Evolutionary conservation across 2,113 vertebrate species (phyloP).

Genomic region (Thamnophis sirtalis): DNA sequence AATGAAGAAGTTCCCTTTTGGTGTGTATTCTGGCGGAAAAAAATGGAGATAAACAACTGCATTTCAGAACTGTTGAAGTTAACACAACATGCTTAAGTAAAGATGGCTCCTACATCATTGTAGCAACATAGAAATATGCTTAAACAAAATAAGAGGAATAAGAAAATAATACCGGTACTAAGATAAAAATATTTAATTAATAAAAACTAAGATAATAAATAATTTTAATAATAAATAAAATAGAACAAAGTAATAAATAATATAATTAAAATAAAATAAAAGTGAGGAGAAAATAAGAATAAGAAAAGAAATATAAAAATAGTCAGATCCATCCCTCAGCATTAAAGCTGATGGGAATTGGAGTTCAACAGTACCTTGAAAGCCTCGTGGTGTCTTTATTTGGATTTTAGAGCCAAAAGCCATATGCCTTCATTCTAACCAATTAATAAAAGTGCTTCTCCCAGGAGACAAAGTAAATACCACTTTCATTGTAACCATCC

Average conservation of each 20-base stretch:
- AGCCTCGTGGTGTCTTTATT: background rate
- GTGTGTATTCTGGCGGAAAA: background rate
- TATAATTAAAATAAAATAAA: background rate
- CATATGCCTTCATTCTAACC: slow-evolving; percentile 32
- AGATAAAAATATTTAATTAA: background rate
- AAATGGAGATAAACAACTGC: background rate
- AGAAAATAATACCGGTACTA: background rate
- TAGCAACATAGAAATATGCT: background rate
- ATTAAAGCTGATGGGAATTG: background rate
- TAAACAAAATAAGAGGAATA: background rate
- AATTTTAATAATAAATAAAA: background rate
- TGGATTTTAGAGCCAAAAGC: background rate
- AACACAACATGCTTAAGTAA: background rate
- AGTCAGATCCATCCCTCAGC: background rate
- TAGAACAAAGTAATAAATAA: background rate
- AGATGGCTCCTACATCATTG: background rate
- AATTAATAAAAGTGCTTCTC: slow-evolving; percentile 62
- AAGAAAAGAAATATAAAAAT: background rate
- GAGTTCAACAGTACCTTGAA: background rate
- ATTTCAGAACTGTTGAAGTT: background rate
- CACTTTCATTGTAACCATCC: slow-evolving; percentile 28
- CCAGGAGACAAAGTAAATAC: background rate
- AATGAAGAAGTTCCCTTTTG: background rate
- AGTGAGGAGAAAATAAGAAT: background rate
- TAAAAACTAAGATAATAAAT: background rate